Evolutionary conservation across 2,797 vertebrate genomes (phyloP), one percentile per base, ranked within the genome.

Genomic region (Petrocephalus schoutedeni): DNA sequence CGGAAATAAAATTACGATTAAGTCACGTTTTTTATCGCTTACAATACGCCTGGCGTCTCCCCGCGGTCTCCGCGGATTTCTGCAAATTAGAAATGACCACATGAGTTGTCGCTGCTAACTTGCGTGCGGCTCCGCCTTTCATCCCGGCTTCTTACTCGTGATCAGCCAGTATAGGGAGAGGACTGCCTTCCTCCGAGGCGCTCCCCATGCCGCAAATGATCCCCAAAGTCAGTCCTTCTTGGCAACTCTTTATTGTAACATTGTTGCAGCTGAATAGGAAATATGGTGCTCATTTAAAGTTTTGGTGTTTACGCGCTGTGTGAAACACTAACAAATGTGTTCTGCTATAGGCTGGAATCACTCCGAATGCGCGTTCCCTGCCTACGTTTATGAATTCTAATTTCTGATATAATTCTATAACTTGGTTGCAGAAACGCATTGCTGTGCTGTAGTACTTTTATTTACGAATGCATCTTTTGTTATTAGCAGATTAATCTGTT

Each of bases 61-160:
- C n/a, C 6, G n/a, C 36, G 16, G 36, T 86, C 19, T 64, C 86
- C 82, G 23, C 82, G 4, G 83, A 36, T 86, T 85, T 85, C 61
- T n/a, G 84, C 83, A 45, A n/a, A 8, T 84, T 16, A 12, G 10
- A 12, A 28, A 2, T 21, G 19, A 32, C 28, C 64, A 9, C 51
- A 28, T 32, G 57, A 85, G 64, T 45, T 74, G n/a, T 58, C 58
- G 51, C 23, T 67, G 59, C 51, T 54, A 54, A 59, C 49, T 71
- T 23, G 53, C 23, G 51, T 88, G 83, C 61, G 45, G 61, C 61
- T 88, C 87, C 87, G 45, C 87, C 82, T 64, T 71, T 88, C 32
- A 14, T 32, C 3, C 23, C 28, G 4, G 6, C 5, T 21, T 19
- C 5, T 21, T 19, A 21, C 36, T 41, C 51, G 57, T 61, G 36